A percentile compares a stretch with the other conserved stretches of the same genome.
These are phyloP conservation scores for Hydractinia symbiolongicarpus DNA, from an alignment of 30 jellyfish, hydroid and myxozoan species.

Conservation along the genomic window DNA sequence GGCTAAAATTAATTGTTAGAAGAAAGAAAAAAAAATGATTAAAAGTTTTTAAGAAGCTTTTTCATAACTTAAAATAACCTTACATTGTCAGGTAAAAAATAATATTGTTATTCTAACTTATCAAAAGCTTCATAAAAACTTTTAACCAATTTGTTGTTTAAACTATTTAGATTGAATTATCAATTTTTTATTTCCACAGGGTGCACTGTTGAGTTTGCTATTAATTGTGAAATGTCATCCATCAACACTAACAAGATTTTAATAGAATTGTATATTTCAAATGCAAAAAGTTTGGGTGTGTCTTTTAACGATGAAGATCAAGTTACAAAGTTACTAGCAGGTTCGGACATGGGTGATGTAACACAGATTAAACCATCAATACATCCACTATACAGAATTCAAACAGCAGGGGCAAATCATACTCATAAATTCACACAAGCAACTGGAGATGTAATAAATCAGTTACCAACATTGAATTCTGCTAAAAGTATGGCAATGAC, in stretches of 20 bases:
- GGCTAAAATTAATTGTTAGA: too few relatives aligned
- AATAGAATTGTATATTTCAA: slow-evolving; percentile 29
- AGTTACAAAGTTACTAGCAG: slow-evolving; percentile 15
- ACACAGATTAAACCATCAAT: slow-evolving; percentile 78
- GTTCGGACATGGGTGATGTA: slow-evolving; percentile 94
- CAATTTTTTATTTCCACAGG: not conserved
- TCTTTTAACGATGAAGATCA: slow-evolving; percentile 38
- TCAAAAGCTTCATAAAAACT: too few relatives aligned
- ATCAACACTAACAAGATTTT: slow-evolving; percentile 30
- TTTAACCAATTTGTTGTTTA: not conserved
- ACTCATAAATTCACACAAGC: slow-evolving; percentile 68
- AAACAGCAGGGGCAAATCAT: slow-evolving; percentile 63
- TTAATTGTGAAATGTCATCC: not conserved
- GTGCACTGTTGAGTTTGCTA: not conserved
- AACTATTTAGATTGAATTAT: not conserved
- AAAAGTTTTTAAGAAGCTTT: too few relatives aligned
- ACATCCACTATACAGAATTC: slow-evolving; percentile 74
- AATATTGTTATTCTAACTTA: too few relatives aligned
- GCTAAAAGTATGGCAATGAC: slow-evolving; percentile 60
- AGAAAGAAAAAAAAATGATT: too few relatives aligned
- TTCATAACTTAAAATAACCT: too few relatives aligned
- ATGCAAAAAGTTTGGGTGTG: slow-evolving; percentile 54
- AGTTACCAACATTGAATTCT: slow-evolving; percentile 39
- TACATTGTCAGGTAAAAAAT: too few relatives aligned
- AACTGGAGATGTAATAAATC: slow-evolving; percentile 51